Base-by-base conservation (phyloP, 1,140 invertebrate genomes). In the Condylostylus longicornis region DNA sequence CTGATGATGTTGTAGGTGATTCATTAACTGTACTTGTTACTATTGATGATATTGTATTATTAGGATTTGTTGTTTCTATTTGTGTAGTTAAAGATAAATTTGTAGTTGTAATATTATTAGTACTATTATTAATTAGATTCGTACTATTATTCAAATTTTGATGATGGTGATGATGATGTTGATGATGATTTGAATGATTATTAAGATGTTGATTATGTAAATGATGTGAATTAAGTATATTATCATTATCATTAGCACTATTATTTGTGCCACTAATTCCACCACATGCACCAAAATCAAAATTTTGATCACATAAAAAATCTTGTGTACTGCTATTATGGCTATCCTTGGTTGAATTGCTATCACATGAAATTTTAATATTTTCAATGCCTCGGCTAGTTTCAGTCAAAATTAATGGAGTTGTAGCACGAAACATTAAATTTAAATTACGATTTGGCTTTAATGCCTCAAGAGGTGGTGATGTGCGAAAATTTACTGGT, bases 401-500 rank as follows among this genome's bases (percentile, higher is more conserved):
- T 52, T 60, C 57, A 45, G 54, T 54, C 43, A 61, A 44, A 44
- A 60, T 58, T 44, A 60, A 52, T 54, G 58, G 58, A 44, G 58
- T 61, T 51, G 58, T 58, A 46, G 57, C 54, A 47, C 57, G 57
- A 49, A 51, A 51, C 45, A 54, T 54, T 50, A 61, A 61, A 46
- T 61, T 64, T 50, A 61, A 61, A 46, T 61, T 64, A 43, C 71
- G 65, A 46, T 72, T 67, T 46, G 83, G 82, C 67, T 82, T 84
- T 53, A 85, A 75, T 50, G 81, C 82, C 64, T 86, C 81, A 50
- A 82, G 69, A 46, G 86, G 87, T 42, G 87, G 86, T 45, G 83
- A 87, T 43, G 84, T 82, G 51, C 85, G 73, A 65, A 90, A 89
- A 62, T 85, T 74, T 40, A 90, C 79, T 42, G 87, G 87, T 38